Evolutionary conservation across 2,888 invertebrate genomes (phyloP).

Genomic region (Stegophylla sp.): DNA sequence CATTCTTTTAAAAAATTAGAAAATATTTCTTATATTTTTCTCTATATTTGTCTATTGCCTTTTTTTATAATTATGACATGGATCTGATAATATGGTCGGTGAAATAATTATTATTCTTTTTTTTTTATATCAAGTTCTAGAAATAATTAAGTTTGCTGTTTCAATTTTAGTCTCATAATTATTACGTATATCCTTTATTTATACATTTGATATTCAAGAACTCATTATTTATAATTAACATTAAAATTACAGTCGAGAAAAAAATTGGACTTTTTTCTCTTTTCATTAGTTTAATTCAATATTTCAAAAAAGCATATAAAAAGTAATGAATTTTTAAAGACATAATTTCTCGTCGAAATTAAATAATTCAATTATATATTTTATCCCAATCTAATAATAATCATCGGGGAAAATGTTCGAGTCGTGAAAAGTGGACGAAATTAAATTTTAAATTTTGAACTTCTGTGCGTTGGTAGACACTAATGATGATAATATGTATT

Average conservation of each 20-base stretch:
- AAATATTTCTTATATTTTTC: no score
- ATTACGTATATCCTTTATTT: background rate
- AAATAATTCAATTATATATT: background rate
- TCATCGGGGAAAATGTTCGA: no score
- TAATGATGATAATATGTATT: no score
- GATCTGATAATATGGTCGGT: background rate
- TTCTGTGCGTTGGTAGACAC: no score
- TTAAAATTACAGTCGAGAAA: background rate
- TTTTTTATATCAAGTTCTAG: background rate
- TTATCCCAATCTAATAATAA: background rate
- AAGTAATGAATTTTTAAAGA: no score
- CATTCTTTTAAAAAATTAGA: no score
- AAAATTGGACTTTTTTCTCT: background rate
- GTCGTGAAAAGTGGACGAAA: no score
- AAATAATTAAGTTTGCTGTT: slow-evolving; percentile 3
- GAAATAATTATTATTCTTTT: background rate
- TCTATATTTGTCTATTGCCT: background rate
- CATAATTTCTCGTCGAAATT: background rate
- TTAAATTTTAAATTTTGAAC: no score
- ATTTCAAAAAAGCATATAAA: background rate
- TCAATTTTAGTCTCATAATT: background rate
- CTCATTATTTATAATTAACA: background rate
- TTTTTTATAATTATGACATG: background rate
- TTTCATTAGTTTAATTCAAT: background rate
- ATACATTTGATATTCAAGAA: background rate